phyloP scores from a whole-genome alignment of 2,797 vertebrate species.

The Megaceryle alcyon region DNA sequence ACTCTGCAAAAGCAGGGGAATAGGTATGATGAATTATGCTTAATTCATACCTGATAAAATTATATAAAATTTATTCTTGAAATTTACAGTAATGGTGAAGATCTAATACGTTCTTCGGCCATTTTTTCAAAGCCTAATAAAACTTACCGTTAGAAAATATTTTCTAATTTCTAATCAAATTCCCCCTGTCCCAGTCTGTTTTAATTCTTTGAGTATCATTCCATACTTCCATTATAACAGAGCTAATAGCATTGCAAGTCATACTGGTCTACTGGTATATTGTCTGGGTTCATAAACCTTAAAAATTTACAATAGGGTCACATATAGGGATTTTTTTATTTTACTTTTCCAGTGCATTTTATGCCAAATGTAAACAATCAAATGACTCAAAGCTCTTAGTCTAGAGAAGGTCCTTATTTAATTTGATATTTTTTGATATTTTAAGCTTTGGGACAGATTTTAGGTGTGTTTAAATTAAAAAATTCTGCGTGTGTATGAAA shows the following conservation, averaged over 20 bases:
- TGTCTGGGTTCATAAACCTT: not conserved
- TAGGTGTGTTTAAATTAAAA: constrained; percentile 51
- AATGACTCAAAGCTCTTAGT: not conserved
- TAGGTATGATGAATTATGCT: not conserved
- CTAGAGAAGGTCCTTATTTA: constrained; percentile 28
- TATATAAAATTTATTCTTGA: not conserved
- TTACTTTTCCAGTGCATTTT: not conserved
- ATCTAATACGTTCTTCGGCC: not conserved
- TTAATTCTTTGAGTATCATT: not conserved
- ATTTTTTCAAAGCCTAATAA: not conserved
- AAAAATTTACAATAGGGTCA: not conserved
- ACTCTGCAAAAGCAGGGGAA: not conserved
- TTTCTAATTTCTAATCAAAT: not conserved
- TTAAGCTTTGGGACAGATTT: not conserved
- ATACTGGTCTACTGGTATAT: not conserved
- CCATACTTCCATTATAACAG: not conserved
- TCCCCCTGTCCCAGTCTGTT: not conserved
- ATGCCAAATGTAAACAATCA: not conserved
- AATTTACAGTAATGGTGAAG: not conserved
- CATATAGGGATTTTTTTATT: not conserved
- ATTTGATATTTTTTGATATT: constrained; percentile 13
- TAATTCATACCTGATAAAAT: not conserved
- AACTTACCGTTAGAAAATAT: not conserved
- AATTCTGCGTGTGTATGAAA: not conserved
- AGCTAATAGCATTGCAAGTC: not conserved